phyloP scores from a whole-genome alignment of 2,888 invertebrate genomes.

The Drosophila mercatorum region DNA sequence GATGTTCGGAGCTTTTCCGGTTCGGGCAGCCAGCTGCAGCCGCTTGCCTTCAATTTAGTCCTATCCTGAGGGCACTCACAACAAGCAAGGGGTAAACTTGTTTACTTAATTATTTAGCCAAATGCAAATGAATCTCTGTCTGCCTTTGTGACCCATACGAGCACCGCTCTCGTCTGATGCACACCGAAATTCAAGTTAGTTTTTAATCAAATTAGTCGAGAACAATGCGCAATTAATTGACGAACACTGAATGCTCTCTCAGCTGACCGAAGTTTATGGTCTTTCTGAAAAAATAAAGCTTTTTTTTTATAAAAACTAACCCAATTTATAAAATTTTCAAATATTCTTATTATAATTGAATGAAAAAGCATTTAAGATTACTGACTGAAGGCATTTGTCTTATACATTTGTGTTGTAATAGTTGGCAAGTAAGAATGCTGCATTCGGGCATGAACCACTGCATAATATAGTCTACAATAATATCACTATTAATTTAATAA shows the following conservation, averaged over 20 bases:
- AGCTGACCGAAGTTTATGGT: neutral
- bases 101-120: conserved; percentile 61
- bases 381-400: no score
- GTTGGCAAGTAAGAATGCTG: no score
- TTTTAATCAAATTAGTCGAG: conserved; percentile 31
- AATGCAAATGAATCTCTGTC: conserved; percentile 52
- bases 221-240: neutral
- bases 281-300: neutral
- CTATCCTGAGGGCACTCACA: conserved; percentile 44
- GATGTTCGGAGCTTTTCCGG: neutral
- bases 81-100: conserved; percentile 33
- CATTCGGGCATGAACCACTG: no score
- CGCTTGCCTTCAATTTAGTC: conserved; percentile 60
- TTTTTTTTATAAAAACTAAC: neutral
- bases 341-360: no score
- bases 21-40: conserved; percentile 31
- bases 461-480: no score
- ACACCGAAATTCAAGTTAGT: neutral
- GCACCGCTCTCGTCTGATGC: conserved; percentile 2
- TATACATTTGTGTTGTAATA: no score
- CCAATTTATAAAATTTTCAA: neutral
- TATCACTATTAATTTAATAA: no score
- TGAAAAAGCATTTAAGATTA: no score
- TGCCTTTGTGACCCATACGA: conserved; percentile 19
- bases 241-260: neutral